Evolutionary conservation across 2,113 vertebrate genomes (phyloP).

Genomic region (Apteryx owenii): DNA sequence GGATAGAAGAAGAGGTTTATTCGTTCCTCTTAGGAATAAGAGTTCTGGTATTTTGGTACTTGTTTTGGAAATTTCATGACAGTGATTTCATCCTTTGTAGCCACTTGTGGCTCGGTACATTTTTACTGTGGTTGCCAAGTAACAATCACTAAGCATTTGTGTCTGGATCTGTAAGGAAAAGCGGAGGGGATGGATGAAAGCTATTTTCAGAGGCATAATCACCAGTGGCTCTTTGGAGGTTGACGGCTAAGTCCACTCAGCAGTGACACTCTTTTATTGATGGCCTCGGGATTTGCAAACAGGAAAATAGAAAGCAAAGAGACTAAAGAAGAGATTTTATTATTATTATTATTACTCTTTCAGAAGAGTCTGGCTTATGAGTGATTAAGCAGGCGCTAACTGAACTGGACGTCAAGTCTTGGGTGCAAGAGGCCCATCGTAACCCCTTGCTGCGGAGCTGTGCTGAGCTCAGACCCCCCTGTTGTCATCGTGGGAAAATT

Average conservation of each 20-base stretch:
- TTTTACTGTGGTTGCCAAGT: slow-evolving; percentile 71
- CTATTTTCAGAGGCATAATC: slow-evolving; percentile 61
- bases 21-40: slow-evolving; percentile 1
- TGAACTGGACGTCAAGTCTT: neutral
- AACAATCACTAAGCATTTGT: slow-evolving; percentile 66
- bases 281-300: slow-evolving; percentile 29
- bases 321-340: neutral
- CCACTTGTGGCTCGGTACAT: slow-evolving; percentile 62
- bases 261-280: neutral
- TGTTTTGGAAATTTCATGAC: slow-evolving; percentile 63
- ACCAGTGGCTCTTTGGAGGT: neutral
- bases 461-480: neutral
- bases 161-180: slow-evolving; percentile 49
- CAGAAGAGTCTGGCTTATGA: slow-evolving; percentile 27
- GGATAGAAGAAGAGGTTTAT: neutral
- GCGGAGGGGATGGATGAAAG: slow-evolving; percentile 45
- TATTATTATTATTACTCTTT: neutral
- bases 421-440: neutral
- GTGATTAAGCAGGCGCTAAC: slow-evolving; percentile 57
- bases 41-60: slow-evolving; percentile 24
- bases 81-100: slow-evolving; percentile 62
- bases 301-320: slow-evolving; percentile 35
- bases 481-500: neutral
- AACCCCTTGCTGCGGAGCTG: neutral
- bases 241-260: slow-evolving; percentile 36